Percentiles rank a stretch among this genome's conserved stretches.
phyloP scores from a whole-genome alignment of 2,797 vertebrate species.

The Tiaroga cobitis region DNA sequence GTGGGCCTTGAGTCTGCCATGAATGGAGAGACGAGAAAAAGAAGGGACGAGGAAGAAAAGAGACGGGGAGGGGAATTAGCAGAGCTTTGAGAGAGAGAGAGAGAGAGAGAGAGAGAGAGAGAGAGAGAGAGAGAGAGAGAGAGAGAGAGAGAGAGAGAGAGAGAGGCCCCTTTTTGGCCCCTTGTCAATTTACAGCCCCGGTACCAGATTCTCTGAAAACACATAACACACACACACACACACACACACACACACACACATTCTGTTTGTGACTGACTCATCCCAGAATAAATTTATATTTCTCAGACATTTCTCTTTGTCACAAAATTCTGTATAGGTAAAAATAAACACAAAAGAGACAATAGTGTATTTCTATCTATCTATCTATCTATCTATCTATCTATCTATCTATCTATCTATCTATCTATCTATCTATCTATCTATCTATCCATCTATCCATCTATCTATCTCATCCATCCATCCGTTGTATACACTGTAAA shows the following conservation, averaged over 20 bases:
- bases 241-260: no score
- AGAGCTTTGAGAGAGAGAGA: background rate
- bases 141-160: background rate
- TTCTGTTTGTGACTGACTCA: background rate
- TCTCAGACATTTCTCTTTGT: background rate
- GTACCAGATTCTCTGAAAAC: background rate
- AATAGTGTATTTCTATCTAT: no score
- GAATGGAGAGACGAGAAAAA: conserved; percentile 34
- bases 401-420: background rate
- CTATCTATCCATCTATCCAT: background rate
- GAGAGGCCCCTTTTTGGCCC: conserved; percentile 9
- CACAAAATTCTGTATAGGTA: background rate
- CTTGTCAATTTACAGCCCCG: background rate
- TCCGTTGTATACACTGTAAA: no score
- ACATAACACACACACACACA: background rate
- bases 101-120: no score
- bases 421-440: background rate
- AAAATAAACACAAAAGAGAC: background rate
- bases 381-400: background rate
- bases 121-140: background rate
- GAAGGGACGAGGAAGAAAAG: conserved; percentile 26
- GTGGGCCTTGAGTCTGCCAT: conserved; percentile 56
- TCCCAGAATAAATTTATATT: background rate
- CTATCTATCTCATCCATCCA: background rate
- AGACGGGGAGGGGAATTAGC: background rate